Base-by-base conservation (phyloP, 1,140 invertebrate species). In the Lucilia cuprina region DNA sequence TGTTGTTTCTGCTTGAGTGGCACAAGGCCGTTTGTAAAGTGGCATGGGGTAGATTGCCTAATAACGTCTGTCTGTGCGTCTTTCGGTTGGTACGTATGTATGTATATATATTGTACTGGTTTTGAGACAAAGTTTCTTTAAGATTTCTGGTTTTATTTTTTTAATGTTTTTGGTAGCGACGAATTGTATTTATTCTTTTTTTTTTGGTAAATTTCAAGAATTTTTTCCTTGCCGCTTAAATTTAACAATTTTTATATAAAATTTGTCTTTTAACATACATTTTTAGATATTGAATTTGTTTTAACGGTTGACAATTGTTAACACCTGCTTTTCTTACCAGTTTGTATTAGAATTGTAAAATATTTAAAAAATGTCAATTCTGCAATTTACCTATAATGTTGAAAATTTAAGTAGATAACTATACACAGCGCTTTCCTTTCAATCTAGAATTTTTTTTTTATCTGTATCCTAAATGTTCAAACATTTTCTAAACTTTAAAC, bases 1-100 rank as follows among this genome's bases (percentile, higher is more conserved):
- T 47, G 77, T 82, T 47, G 77, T 19, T 65, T 82, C 80, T 55
- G 80, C 13, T 82, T 82, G 49, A 82, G 80, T 82, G 80, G 80
- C 80, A 82, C 80, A 82, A 82, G 80, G 80, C 80, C 80, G n/a
- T 82, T 55, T 34, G 49, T 41, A n/a, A 35, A 17, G 74, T 19
- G 35, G 35, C 34, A 78, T 78, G 75, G 34, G 75, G 75, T 41
- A 41, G 75, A 78, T 78, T 78, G 75, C 75, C 34, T 41, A 78
- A 78, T 47, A 75, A 13, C 70, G 12, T 25, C 21, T 25, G 70
- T 74, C 70, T 13, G 70, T 74, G 17, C 21, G 70, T 74, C 70
- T 30, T 13, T 74, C 70, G 0, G 19, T 74, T 17, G 14, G n/a
- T 60, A n/a, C 55, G 14, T 30, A 30, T 2, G 25, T 30, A 60